Percentiles rank a stretch among this genome's conserved stretches.
Conservation (phyloP, 1,140 invertebrate species). For the Aporrectodea caliginosa region DNA sequence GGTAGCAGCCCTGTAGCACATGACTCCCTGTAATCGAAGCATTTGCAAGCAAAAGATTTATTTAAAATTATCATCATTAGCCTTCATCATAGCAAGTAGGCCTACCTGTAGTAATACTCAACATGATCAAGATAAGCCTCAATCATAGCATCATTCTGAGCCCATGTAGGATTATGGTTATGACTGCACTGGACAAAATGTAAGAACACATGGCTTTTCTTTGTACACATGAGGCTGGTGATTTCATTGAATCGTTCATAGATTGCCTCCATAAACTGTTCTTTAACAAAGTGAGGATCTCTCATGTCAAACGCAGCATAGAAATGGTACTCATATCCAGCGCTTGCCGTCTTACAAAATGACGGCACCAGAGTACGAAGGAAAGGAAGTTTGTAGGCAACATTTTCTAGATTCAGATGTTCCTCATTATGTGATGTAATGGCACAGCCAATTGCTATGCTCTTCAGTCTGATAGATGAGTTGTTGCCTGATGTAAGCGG, state of each 20-base stretch:
- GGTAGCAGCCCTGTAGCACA: no score
- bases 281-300: slow-evolving; percentile 19
- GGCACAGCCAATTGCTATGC: slow-evolving; percentile 28
- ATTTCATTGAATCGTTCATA: slow-evolving; percentile 20
- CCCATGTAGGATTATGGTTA: slow-evolving; percentile 26
- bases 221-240: background rate
- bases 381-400: slow-evolving; percentile 24
- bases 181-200: slow-evolving; percentile 28
- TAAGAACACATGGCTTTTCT: background rate
- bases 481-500: background rate
- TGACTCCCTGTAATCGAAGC: no score
- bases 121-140: slow-evolving; percentile 27
- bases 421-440: slow-evolving; percentile 22
- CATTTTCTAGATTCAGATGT: slow-evolving; percentile 18
- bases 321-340: slow-evolving; percentile 30
- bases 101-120: slow-evolving; percentile 27
- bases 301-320: slow-evolving; percentile 26
- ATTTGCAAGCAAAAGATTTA: no score
- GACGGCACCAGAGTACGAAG: slow-evolving; percentile 23
- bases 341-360: slow-evolving; percentile 27
- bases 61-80: no score
- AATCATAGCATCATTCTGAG: slow-evolving; percentile 32
- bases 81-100: no score
- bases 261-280: slow-evolving; percentile 7
- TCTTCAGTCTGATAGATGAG: background rate